A percentile compares a stretch with the other conserved stretches of the same genome.
These are phyloP conservation scores for Thomomys bottae DNA, from an alignment of 2,113 vertebrate species.

Conservation along the genomic window DNA sequence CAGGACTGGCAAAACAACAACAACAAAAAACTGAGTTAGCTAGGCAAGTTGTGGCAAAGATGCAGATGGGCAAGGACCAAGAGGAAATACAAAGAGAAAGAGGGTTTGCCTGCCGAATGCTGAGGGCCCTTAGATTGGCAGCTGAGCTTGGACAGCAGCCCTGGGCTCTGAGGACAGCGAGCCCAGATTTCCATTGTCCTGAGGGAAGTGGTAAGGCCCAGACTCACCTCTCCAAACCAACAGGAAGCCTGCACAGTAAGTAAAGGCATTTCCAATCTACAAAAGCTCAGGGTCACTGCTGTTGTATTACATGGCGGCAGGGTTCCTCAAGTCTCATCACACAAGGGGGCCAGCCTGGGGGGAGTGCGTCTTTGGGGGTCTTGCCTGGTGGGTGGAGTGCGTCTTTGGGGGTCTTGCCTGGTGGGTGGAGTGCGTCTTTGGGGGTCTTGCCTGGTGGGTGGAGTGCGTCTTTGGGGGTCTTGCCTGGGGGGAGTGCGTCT, in stretches of 20 bases:
- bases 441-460: background rate
- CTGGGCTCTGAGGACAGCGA: rapidly evolving
- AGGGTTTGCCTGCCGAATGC: rapidly evolving
- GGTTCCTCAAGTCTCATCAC: background rate
- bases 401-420: background rate
- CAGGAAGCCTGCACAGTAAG: background rate
- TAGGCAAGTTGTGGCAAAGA: background rate
- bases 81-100: background rate
- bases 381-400: background rate
- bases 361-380: background rate
- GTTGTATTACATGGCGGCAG: background rate
- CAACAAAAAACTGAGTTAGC: background rate
- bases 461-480: background rate
- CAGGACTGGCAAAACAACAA: too few relatives aligned
- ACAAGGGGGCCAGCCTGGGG: too few relatives aligned
- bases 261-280: background rate
- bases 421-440: background rate
- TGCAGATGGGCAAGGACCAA: background rate
- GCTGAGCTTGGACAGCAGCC: too few relatives aligned
- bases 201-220: background rate
- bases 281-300: background rate
- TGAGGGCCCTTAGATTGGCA: rapidly evolving
- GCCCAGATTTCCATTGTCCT: background rate
- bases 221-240: too few relatives aligned
- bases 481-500: background rate